A percentile compares a stretch with the other conserved stretches of the same genome.
These are phyloP conservation scores for Cephus pygmeus DNA, from an alignment of 2,888 invertebrate genomes.

Conservation along the genomic window DNA sequence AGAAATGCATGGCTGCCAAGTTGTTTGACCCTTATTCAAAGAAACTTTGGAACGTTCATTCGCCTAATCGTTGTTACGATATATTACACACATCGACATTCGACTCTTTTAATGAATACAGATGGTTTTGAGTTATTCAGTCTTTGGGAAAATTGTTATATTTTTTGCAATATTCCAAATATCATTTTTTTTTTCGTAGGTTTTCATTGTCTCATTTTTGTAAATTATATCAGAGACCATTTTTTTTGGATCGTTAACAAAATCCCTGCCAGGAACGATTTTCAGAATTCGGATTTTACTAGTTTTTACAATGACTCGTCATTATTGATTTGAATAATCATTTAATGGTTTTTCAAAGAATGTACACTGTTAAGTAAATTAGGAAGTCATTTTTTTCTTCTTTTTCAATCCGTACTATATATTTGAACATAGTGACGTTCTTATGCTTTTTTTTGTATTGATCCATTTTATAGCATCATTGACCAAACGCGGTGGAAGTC, in stretches of 20 bases:
- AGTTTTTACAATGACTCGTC: not conserved
- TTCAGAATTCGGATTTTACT: not conserved
- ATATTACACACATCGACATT: not conserved
- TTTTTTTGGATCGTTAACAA: not conserved
- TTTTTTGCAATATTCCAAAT: too few species aligned
- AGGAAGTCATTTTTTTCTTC: not conserved
- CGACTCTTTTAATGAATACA: not conserved
- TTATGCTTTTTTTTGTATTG: not conserved
- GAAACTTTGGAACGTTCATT: not conserved
- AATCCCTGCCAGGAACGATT: not conserved
- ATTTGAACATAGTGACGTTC: not conserved
- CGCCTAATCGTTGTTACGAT: not conserved
- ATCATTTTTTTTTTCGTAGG: too few species aligned
- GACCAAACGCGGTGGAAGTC: too few species aligned
- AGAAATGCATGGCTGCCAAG: not conserved
- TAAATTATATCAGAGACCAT: not conserved
- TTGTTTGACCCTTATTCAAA: slow-evolving; percentile 8
- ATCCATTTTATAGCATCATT: not conserved
- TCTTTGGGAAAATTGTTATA: too few species aligned
- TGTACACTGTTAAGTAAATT: not conserved
- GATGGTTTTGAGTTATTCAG: too few species aligned
- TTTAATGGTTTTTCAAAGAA: not conserved
- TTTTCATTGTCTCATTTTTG: not conserved
- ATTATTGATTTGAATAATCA: not conserved
- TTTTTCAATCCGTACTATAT: not conserved